Percentiles rank a stretch among this genome's conserved stretches.
These are phyloP conservation scores for Turritopsis rubra DNA, from an alignment of 30 jellyfish, hydroid and myxozoan genomes.

Conservation along the genomic window DNA sequence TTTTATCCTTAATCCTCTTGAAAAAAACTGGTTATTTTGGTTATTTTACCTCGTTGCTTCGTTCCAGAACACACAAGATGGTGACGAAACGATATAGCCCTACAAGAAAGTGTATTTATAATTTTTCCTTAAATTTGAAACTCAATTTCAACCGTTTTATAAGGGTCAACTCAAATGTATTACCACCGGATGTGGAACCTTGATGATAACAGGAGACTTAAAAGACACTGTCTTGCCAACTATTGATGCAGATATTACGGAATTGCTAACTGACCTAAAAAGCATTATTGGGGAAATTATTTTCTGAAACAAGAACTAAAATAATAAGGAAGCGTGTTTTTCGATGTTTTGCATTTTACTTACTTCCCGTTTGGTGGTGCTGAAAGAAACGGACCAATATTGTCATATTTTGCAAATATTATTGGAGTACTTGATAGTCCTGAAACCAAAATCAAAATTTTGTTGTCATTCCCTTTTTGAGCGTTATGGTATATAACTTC, in stretches of 20 bases:
- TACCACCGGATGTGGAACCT: slow-evolving; percentile 50
- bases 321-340: no score
- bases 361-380: neutral
- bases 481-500: no score
- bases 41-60: slow-evolving; percentile 42
- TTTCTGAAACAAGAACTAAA: neutral
- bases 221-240: slow-evolving; percentile 36
- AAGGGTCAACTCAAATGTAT: neutral
- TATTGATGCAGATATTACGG: slow-evolving; percentile 45
- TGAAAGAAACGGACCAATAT: neutral
- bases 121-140: neutral
- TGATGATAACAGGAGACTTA: slow-evolving; percentile 40
- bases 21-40: no score
- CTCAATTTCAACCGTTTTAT: neutral
- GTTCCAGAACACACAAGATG: slow-evolving; percentile 77
- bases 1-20: no score
- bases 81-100: slow-evolving; percentile 27
- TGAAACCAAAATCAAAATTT: neutral
- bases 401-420: neutral
- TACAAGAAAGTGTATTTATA: neutral
- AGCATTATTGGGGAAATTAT: neutral
- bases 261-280: neutral
- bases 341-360: neutral
- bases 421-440: neutral
- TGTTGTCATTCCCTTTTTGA: no score